Conservation (phyloP, 2,797 vertebrate genomes). For the Carapus acus region DNA sequence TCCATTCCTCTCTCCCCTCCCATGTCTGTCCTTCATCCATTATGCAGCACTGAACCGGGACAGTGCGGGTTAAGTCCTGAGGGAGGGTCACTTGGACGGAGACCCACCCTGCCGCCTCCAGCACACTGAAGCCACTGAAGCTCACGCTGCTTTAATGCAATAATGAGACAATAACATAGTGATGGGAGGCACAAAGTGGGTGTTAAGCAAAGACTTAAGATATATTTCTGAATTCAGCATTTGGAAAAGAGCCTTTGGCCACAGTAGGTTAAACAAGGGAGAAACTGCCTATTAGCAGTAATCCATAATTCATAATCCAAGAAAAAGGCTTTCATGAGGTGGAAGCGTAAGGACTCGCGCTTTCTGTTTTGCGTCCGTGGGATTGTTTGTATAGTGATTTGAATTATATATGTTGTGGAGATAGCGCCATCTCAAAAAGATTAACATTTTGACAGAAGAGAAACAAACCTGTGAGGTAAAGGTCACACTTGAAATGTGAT, state of each 20-base stretch:
- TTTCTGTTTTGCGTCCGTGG: slow-evolving; percentile 7
- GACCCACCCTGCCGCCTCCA: slow-evolving; percentile 29
- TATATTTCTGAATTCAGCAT: slow-evolving; percentile 19
- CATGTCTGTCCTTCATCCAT: slow-evolving; percentile 70
- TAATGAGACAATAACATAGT: slow-evolving; percentile 52
- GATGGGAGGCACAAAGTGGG: slow-evolving; percentile 43
- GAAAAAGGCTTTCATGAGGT: slow-evolving; percentile 32
- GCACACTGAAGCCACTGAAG: not conserved
- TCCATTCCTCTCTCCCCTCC: slow-evolving; percentile 29
- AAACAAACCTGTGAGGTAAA: slow-evolving; percentile 9
- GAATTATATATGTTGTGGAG: slow-evolving; percentile 18
- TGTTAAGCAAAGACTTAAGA: slow-evolving; percentile 23
- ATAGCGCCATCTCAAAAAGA: not conserved
- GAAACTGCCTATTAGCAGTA: slow-evolving; percentile 53
- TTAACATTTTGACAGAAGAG: slow-evolving; percentile 5
- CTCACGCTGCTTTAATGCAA: slow-evolving; percentile 36
- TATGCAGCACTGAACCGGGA: slow-evolving; percentile 66
- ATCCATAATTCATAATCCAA: slow-evolving; percentile 66
- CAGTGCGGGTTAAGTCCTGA: slow-evolving; percentile 55
- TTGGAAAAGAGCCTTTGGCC: slow-evolving; percentile 33
- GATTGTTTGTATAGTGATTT: slow-evolving; percentile 18
- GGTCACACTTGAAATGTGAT: not conserved
- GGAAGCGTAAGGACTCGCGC: slow-evolving; percentile 9
- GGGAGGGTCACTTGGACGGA: slow-evolving; percentile 65
- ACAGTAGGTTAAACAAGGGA: slow-evolving; percentile 56